A percentile compares a stretch with the other conserved stretches of the same genome.
These are phyloP conservation scores for Clavelina lepadiformis DNA, from an alignment of 23 tunicate genomes.

Conservation along the genomic window DNA sequence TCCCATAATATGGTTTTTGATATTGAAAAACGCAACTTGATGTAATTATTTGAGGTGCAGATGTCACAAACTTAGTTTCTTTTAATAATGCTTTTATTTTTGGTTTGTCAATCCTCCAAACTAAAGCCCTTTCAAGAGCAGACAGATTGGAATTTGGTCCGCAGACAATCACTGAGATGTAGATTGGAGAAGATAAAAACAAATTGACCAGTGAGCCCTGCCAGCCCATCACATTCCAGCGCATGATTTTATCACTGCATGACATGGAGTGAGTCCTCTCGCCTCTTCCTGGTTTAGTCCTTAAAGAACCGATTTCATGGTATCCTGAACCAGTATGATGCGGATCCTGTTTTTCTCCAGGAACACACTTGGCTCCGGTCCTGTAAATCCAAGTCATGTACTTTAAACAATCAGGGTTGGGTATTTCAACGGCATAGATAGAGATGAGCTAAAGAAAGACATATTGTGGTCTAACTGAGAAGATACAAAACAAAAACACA, in stretches of 20 bases:
- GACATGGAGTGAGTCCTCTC: constrained; percentile 75
- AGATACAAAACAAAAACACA: too few species aligned
- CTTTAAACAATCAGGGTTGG: neutral
- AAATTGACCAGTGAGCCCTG: constrained; percentile 55
- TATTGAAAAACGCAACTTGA: constrained; percentile 16
- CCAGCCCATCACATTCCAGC: constrained; percentile 81
- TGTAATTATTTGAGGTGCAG: constrained; percentile 9
- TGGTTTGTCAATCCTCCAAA: constrained; percentile 15
- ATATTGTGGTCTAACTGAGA: too few species aligned
- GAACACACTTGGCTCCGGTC: constrained; percentile 75
- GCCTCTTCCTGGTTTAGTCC: constrained; percentile 88
- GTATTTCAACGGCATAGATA: neutral
- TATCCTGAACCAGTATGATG: constrained; percentile 18
- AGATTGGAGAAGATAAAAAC: constrained; percentile 42
- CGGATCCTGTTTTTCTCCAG: constrained; percentile 46
- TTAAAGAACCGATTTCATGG: constrained; percentile 36
- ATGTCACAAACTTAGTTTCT: neutral
- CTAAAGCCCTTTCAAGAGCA: constrained; percentile 39
- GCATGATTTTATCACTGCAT: constrained; percentile 80
- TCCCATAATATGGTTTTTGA: neutral
- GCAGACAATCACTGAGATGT: constrained; percentile 33
- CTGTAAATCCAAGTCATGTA: too few species aligned
- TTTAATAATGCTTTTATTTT: neutral
- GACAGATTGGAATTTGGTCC: neutral
- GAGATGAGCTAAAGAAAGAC: neutral